phyloP scores from a whole-genome alignment of 2,797 vertebrate species.

The Tiaroga cobitis region DNA sequence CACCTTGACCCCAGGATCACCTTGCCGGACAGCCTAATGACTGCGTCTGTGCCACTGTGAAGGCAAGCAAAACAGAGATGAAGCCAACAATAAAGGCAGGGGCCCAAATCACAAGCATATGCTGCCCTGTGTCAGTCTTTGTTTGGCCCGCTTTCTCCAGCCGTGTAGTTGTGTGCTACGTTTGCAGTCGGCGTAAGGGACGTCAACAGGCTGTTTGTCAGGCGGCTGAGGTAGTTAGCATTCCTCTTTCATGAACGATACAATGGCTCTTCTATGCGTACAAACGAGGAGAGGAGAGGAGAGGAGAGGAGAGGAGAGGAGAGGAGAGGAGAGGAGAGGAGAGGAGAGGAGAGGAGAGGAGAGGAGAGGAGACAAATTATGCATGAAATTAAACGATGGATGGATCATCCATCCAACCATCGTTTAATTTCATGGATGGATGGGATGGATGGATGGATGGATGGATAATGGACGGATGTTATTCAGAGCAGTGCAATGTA shows the following conservation, averaged over 20 bases:
- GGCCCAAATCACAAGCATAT: constrained; percentile 79
- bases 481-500: too few relatives aligned
- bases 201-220: constrained; percentile 39
- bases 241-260: constrained; percentile 38
- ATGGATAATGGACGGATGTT: too few relatives aligned
- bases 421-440: too few relatives aligned
- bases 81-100: constrained; percentile 52
- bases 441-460: too few relatives aligned
- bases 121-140: constrained; percentile 58
- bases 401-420: too few relatives aligned
- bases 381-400: too few relatives aligned
- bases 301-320: too few relatives aligned
- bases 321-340: too few relatives aligned
- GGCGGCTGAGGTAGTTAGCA: constrained; percentile 29
- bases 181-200: not conserved
- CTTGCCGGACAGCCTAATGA: constrained; percentile 74
- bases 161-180: constrained; percentile 1
- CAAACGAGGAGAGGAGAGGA: not conserved
- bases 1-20: constrained; percentile 60
- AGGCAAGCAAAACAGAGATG: constrained; percentile 66
- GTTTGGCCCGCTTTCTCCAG: constrained; percentile 41
- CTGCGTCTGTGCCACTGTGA: constrained; percentile 75
- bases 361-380: too few relatives aligned
- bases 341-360: too few relatives aligned
- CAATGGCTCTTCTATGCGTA: not conserved